These are phyloP conservation scores for Sipha maydis DNA, from an alignment of 2,888 invertebrate species.

Conservation along the genomic window DNA sequence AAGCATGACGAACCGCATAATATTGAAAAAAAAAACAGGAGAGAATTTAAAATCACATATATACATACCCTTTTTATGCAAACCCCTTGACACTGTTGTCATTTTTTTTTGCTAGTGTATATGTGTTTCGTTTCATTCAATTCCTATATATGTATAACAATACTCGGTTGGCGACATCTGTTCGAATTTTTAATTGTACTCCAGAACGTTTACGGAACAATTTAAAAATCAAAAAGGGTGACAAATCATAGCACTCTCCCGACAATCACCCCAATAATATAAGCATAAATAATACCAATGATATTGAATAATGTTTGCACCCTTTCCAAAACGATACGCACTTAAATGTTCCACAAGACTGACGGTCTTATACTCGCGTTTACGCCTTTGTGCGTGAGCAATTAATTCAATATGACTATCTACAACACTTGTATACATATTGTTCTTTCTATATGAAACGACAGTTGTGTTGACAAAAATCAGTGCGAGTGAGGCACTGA, in stretches of 20 bases:
- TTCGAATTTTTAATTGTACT: constrained; percentile 54
- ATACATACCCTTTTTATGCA: constrained; percentile 25
- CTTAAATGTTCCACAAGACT: neutral
- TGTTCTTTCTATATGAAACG: neutral
- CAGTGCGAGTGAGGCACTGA: neutral
- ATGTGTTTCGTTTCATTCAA: constrained; percentile 33
- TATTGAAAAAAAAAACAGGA: constrained; percentile 35
- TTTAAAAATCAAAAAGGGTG: constrained; percentile 61
- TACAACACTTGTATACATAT: too few relatives aligned
- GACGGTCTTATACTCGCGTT: neutral
- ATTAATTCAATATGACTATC: neutral
- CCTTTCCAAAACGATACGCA: constrained; percentile 6
- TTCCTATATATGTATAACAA: neutral
- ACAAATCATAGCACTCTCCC: constrained; percentile 53
- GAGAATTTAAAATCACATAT: constrained; percentile 36
- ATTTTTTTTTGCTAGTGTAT: neutral
- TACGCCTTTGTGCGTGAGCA: neutral
- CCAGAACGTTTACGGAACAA: constrained; percentile 51
- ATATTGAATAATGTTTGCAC: constrained; percentile 43
- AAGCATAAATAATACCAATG: constrained; percentile 51
- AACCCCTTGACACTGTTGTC: constrained; percentile 53
- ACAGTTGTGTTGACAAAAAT: neutral
- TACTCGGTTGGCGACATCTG: constrained; percentile 52
- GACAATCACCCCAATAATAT: constrained; percentile 34
- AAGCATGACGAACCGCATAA: constrained; percentile 58